Conservation (phyloP, 2,888 invertebrate genomes). For the Malacosoma neustria region DNA sequence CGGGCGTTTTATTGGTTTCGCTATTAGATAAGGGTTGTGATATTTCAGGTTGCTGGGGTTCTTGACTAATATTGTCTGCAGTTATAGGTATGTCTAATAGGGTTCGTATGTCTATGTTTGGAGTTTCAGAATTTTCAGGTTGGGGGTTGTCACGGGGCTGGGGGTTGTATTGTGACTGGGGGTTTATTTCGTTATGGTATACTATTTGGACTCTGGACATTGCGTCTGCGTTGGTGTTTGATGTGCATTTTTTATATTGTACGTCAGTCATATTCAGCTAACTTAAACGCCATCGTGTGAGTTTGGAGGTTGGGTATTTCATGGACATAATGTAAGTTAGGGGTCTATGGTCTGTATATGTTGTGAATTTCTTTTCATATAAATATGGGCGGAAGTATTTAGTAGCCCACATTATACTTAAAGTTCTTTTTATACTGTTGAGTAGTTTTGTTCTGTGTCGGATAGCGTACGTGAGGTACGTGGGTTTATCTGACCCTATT, state of each 20-base stretch:
- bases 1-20: slow-evolving; percentile 3
- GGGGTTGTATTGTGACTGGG: neutral
- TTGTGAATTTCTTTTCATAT: slow-evolving; percentile 30
- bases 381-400: slow-evolving; percentile 34
- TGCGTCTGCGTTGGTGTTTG: slow-evolving; percentile 22
- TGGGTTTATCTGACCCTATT: slow-evolving; percentile 18
- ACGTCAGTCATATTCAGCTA: slow-evolving; percentile 7
- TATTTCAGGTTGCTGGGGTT: slow-evolving; percentile 1
- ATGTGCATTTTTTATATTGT: slow-evolving; percentile 19
- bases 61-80: slow-evolving; percentile 3
- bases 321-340: slow-evolving; percentile 31
- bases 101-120: slow-evolving; percentile 6
- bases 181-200: slow-evolving; percentile 4
- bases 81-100: slow-evolving; percentile 8
- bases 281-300: slow-evolving; percentile 30
- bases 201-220: slow-evolving; percentile 17
- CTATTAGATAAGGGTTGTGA: neutral
- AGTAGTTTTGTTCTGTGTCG: slow-evolving; percentile 17
- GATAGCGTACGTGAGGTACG: slow-evolving; percentile 19
- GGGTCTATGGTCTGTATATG: slow-evolving; percentile 39
- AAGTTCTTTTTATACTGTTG: slow-evolving; percentile 32
- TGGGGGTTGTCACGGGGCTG: too few relatives aligned
- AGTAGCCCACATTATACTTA: slow-evolving; percentile 30
- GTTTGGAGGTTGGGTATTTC: slow-evolving; percentile 34
- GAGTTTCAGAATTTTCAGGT: neutral